Evolutionary conservation across 2,113 vertebrate species (phyloP), one percentile per base, ranked within the genome.

Genomic region (Anthoscopus minutus): DNA sequence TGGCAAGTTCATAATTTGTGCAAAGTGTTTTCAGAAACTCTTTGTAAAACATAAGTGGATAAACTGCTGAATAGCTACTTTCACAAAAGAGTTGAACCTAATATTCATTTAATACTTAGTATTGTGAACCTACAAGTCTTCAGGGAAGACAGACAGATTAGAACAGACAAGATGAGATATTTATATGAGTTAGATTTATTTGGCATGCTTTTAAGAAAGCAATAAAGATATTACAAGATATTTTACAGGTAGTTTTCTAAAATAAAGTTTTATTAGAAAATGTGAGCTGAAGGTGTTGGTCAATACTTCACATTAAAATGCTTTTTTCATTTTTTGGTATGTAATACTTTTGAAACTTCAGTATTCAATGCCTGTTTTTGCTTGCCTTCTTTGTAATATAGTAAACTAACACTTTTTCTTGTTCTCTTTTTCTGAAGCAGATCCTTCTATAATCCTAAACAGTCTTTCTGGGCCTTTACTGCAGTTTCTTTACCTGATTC

Each of bases 401-500:
- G 80, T 87, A 92, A 60, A 92, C 96, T 98, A 97, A 98, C 92
- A 84, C 83, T 95, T 96, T 53, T 91, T 95, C 97, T 94, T 96
- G 91, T 95, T 98, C 96, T 98, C 88, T 97, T 88, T 98, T 93
- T 97, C 97, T 98, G 92, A 97, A 98, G 97, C 97, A 87, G 98
- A 97, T 98, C 97, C 97, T 97, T 98, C 97, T 97, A 65, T 98
- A 98, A 96, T 86, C 95, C 93, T 98, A 95, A 94, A 94, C 96
- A 96, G 93, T 95, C 89, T 97, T 81, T 98, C 96, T 94, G 96
- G 97, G 97, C 97, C 96, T 98, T 98, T 98, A 95, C 98, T 98
- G 88, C 97, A 96, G 92, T 97, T 97, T 98, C 96, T 98, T 98
- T 98, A 97, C 97, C 96, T 97, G 97, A 96, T 92, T 94, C 82